Percentiles rank a stretch among this genome's conserved stretches.
Evolutionary conservation across 2,113 vertebrate species (phyloP).

Genomic region (Octodon degus): DNA sequence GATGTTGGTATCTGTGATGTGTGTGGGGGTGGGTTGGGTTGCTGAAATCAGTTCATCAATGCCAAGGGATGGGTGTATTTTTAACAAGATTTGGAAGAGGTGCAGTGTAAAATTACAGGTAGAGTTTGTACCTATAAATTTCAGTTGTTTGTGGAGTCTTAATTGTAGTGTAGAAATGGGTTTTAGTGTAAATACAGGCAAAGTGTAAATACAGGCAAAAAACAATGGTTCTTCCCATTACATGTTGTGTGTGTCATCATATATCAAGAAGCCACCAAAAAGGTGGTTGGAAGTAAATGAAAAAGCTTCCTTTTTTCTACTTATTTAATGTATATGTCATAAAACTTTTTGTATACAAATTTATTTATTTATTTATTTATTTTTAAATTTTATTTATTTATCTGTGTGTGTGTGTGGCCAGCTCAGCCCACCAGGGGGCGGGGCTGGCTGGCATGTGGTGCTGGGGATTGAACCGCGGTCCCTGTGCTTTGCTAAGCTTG

Average conservation of each 20-base stretch:
- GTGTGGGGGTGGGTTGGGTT: neutral
- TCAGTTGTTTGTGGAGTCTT: neutral
- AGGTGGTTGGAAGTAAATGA: neutral
- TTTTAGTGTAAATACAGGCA: neutral
- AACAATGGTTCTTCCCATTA: neutral
- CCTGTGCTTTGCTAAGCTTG: no score
- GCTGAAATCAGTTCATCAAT: neutral
- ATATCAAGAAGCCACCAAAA: neutral
- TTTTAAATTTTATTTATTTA: no score
- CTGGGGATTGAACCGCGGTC: no score
- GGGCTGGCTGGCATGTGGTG: no score
- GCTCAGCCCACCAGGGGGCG: no score
- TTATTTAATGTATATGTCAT: neutral
- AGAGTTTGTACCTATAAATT: no score
- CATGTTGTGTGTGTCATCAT: neutral
- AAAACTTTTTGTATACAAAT: neutral
- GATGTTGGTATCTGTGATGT: neutral
- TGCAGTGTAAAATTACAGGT: neutral
- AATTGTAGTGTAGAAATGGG: neutral
- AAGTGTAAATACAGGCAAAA: neutral
- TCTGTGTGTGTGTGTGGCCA: no score
- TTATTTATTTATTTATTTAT: no score
- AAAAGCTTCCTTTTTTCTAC: neutral
- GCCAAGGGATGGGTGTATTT: neutral
- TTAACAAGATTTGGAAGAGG: slow-evolving; percentile 19